Conservation (phyloP, 1,140 invertebrate genomes). For the Schlechtendalia chinensis region DNA sequence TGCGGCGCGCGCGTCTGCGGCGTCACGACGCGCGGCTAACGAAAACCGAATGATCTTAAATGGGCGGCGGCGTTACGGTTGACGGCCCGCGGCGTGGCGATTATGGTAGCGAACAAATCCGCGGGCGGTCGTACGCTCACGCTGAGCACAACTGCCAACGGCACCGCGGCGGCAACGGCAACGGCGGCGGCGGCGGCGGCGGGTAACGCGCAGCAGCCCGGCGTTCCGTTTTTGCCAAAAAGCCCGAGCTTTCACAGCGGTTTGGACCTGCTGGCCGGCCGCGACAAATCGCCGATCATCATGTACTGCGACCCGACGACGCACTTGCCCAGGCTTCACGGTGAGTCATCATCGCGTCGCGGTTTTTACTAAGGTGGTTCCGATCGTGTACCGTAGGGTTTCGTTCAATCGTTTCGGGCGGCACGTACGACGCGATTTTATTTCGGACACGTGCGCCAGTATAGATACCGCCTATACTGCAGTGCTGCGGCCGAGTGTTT, state of each 20-base stretch:
- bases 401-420: too few species aligned
- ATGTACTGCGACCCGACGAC: constrained; percentile 38
- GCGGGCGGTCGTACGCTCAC: constrained; percentile 37
- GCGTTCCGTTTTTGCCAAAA: constrained; percentile 63
- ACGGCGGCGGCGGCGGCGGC: neutral
- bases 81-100: constrained; percentile 31
- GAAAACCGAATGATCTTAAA: constrained; percentile 35
- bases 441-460: neutral
- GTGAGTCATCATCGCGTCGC: neutral
- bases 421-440: neutral
- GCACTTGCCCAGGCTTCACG: constrained; percentile 43
- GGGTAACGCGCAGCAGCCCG: constrained; percentile 51
- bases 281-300: constrained; percentile 34
- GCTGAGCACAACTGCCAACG: constrained; percentile 17
- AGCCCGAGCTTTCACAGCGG: constrained; percentile 81
- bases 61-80: constrained; percentile 45
- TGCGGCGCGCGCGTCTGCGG: neutral
- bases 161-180: neutral
- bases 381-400: too few species aligned
- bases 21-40: neutral
- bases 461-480: too few species aligned
- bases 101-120: constrained; percentile 45
- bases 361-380: too few species aligned
- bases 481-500: too few species aligned
- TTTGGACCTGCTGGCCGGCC: constrained; percentile 68